Percentiles rank a stretch among this genome's conserved stretches.
Conservation (phyloP, 2,113 vertebrate species). For the Amblyopsis rosae region DNA sequence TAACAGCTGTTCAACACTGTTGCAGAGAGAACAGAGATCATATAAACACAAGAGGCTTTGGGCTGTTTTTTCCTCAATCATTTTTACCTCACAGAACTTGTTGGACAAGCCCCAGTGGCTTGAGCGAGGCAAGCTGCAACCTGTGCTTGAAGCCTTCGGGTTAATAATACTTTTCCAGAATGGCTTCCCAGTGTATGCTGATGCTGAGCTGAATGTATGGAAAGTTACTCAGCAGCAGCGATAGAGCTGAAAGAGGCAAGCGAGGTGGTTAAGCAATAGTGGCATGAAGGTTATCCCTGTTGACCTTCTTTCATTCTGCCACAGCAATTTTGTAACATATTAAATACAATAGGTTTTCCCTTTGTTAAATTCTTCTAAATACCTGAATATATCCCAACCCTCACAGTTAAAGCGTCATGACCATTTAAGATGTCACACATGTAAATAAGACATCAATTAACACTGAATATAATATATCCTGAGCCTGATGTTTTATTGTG, state of each 20-base stretch:
- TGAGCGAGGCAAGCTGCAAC: constrained; percentile 60
- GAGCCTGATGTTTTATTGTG: constrained; percentile 5
- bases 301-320: too few species aligned
- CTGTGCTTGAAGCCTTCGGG: constrained; percentile 42
- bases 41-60: constrained; percentile 8
- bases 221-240: constrained; percentile 33
- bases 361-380: too few species aligned
- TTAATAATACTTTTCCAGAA: constrained; percentile 23
- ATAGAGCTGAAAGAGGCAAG: constrained; percentile 2
- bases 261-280: background rate
- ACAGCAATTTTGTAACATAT: too few species aligned
- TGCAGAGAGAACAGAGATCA: constrained; percentile 2
- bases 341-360: too few species aligned
- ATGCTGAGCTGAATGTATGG: background rate
- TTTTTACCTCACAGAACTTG: constrained; percentile 63
- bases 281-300: background rate
- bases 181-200: constrained; percentile 15
- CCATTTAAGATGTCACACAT: too few species aligned
- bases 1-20: constrained; percentile 29
- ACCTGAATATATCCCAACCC: too few species aligned
- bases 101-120: constrained; percentile 53
- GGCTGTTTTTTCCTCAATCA: constrained; percentile 36
- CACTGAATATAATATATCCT: too few species aligned
- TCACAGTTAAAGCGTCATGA: too few species aligned
- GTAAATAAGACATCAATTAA: too few species aligned